These are phyloP conservation scores for Hirtodrosophila cameraria DNA, from an alignment of 2,888 invertebrate species.

Conservation along the genomic window DNA sequence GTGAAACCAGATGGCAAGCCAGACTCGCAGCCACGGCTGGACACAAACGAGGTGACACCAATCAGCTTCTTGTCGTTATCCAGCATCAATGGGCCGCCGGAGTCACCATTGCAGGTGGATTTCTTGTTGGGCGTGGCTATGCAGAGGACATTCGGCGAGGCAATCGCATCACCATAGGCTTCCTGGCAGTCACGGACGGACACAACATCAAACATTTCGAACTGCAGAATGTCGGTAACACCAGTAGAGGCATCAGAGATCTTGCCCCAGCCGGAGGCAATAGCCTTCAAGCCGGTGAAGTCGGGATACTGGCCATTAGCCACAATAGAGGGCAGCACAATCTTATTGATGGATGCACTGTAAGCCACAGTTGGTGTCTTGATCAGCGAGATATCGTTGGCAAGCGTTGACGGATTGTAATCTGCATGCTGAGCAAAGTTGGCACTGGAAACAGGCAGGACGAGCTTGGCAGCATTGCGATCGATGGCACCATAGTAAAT, in stretches of 20 bases:
- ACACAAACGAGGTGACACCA: conserved; percentile 76
- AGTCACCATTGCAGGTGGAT: conserved; percentile 81
- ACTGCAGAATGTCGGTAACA: conserved; percentile 79
- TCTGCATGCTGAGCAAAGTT: conserved; percentile 82
- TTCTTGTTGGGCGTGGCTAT: conserved; percentile 56
- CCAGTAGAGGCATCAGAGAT: conserved; percentile 54
- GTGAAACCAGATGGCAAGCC: conserved; percentile 69
- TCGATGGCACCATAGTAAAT: conserved; percentile 68
- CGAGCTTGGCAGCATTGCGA: conserved; percentile 61
- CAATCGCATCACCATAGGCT: conserved; percentile 47
- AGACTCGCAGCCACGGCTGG: conserved; percentile 54
- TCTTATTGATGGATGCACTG: conserved; percentile 35
- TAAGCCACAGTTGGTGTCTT: conserved; percentile 47
- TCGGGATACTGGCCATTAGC: conserved; percentile 62
- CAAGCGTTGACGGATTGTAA: conserved; percentile 58
- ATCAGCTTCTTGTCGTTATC: conserved; percentile 40
- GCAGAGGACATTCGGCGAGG: conserved; percentile 62
- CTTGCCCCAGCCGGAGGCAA: conserved; percentile 85
- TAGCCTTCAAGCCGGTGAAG: conserved; percentile 75
- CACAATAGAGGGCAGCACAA: conserved; percentile 56
- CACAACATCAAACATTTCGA: conserved; percentile 73
- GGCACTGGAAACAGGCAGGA: conserved; percentile 58
- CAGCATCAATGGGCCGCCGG: conserved; percentile 79
- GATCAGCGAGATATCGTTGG: conserved; percentile 79
- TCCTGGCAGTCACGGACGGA: conserved; percentile 70